Conservation (phyloP, 2,888 invertebrate species). For the Pilophorus perplexus region DNA sequence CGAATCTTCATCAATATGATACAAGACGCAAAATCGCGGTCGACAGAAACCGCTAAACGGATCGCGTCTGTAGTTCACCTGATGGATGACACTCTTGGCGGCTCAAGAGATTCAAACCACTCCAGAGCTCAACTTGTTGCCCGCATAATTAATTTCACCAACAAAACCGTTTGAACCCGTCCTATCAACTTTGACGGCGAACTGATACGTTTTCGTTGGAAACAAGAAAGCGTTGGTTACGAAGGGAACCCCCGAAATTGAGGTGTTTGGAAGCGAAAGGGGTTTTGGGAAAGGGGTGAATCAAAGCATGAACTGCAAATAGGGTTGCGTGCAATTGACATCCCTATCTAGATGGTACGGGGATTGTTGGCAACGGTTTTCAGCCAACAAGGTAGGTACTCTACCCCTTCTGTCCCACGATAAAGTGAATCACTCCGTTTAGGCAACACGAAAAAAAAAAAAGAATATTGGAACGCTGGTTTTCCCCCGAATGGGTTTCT, state of each 20-base stretch:
- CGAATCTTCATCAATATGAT: slow-evolving; percentile 3
- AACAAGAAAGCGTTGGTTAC: background rate
- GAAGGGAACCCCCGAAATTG: slow-evolving; percentile 7
- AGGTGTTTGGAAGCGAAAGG: too few relatives aligned
- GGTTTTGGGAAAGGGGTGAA: slow-evolving; percentile 2
- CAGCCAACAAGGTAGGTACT: background rate
- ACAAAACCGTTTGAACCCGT: slow-evolving; percentile 2
- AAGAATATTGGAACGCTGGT: too few relatives aligned
- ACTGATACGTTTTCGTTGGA: background rate
- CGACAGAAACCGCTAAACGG: background rate
- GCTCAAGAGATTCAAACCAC: background rate
- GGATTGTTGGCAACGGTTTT: background rate
- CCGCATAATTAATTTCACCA: slow-evolving; percentile 7
- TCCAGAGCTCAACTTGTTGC: slow-evolving; percentile 20
- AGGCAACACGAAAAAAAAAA: too few relatives aligned
- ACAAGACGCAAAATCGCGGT: background rate
- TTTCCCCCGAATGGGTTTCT: too few relatives aligned
- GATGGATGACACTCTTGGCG: slow-evolving; percentile 10
- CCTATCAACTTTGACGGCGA: slow-evolving; percentile 13
- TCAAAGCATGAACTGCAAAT: slow-evolving; percentile 17
- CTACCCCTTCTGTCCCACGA: too few relatives aligned
- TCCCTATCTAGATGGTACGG: slow-evolving; percentile 3
- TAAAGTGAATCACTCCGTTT: too few relatives aligned
- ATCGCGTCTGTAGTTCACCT: background rate
- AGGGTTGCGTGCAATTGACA: slow-evolving; percentile 27